Evolutionary conservation across 2,888 invertebrate species (phyloP).

Genomic region (Metellina segmentata): DNA sequence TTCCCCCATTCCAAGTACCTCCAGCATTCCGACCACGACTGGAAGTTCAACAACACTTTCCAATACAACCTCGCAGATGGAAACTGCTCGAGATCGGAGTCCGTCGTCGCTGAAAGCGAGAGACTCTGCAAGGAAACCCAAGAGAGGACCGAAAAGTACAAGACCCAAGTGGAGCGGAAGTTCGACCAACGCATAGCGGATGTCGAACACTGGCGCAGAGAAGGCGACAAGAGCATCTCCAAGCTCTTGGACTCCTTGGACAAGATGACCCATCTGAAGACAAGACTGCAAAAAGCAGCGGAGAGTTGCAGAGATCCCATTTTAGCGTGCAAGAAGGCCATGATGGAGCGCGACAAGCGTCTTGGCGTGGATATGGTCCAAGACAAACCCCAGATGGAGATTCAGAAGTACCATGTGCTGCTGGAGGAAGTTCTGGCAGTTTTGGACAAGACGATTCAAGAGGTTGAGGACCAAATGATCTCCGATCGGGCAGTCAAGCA

Average conservation of each 20-base stretch:
- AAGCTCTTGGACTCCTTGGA: slow-evolving; percentile 59
- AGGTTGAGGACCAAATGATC: slow-evolving; percentile 71
- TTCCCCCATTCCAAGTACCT: slow-evolving; percentile 53
- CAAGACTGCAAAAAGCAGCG: slow-evolving; percentile 42
- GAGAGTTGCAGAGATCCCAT: slow-evolving; percentile 53
- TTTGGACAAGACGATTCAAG: slow-evolving; percentile 53
- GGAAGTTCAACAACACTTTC: slow-evolving; percentile 62
- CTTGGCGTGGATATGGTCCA: slow-evolving; percentile 65
- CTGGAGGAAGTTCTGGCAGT: slow-evolving; percentile 44
- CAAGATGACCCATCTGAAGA: slow-evolving; percentile 49
- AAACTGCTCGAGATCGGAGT: slow-evolving; percentile 59
- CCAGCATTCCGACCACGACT: slow-evolving; percentile 62
- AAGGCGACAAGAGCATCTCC: slow-evolving; percentile 47
- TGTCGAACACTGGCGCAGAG: slow-evolving; percentile 63
- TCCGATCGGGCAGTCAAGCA: slow-evolving; percentile 62
- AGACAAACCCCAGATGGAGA: slow-evolving; percentile 64
- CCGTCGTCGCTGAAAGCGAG: slow-evolving; percentile 62
- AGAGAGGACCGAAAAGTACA: slow-evolving; percentile 48
- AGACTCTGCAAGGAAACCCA: slow-evolving; percentile 57
- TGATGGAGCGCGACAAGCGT: slow-evolving; percentile 64
- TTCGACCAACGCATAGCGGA: slow-evolving; percentile 69
- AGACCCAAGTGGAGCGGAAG: slow-evolving; percentile 60
- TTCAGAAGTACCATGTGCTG: slow-evolving; percentile 55
- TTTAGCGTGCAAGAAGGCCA: slow-evolving; percentile 44
- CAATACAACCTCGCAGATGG: slow-evolving; percentile 67